phyloP scores from a whole-genome alignment of 2,113 vertebrate genomes.

The Gymnorhina tibicen region DNA sequence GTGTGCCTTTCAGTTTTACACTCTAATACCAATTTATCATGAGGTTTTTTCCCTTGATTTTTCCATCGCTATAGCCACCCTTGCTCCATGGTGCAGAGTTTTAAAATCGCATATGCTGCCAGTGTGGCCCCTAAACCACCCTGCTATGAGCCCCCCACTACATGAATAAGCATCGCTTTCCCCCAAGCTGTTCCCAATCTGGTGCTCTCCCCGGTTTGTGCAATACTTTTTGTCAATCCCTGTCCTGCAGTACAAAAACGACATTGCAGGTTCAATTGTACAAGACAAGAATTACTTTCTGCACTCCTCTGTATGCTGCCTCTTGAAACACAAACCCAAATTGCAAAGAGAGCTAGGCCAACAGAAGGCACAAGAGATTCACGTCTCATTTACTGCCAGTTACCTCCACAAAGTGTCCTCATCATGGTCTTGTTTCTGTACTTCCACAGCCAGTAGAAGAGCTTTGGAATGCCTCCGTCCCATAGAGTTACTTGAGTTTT shows the following conservation, averaged over 20 bases:
- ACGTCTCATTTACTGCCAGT: not conserved
- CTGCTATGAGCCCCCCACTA: fast-evolving
- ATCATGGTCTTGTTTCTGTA: not conserved
- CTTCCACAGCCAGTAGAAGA: not conserved
- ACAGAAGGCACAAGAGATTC: not conserved
- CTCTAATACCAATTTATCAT: not conserved
- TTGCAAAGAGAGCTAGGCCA: not conserved
- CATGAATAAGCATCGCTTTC: not conserved
- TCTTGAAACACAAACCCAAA: not conserved
- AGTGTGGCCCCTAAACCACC: not conserved
- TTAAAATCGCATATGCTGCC: not conserved
- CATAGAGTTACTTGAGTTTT: not conserved
- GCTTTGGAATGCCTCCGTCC: not conserved
- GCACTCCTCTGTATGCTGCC: not conserved
- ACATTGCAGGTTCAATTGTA: not conserved
- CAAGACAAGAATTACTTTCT: not conserved
- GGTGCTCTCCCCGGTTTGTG: not conserved
- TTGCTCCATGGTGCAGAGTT: not conserved
- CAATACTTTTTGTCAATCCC: not conserved
- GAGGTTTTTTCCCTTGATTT: not conserved
- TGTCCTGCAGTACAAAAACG: not conserved
- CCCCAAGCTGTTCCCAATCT: fast-evolving
- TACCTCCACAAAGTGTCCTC: not conserved
- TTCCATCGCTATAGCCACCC: not conserved
- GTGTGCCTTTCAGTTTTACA: not conserved